Evolutionary conservation across 35 echinoderm and acorn worm species (phyloP).

Genomic region (Hemicentrotus pulcherrimus): DNA sequence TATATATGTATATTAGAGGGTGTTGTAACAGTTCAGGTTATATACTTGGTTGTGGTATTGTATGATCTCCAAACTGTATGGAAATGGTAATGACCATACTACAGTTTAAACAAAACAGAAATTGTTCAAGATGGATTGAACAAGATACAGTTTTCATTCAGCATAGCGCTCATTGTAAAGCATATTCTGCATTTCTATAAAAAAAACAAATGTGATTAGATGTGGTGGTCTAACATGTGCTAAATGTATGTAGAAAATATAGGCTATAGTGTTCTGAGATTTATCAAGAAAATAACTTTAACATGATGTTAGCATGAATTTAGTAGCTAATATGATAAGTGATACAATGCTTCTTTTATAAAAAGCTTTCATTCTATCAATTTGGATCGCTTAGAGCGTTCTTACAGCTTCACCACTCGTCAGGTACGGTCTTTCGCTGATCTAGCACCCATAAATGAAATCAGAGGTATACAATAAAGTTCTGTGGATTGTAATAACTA

Average conservation of each 20-base stretch:
- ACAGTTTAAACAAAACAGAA: too few relatives aligned
- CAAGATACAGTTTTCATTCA: too few relatives aligned
- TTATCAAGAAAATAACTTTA: not conserved
- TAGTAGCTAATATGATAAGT: not conserved
- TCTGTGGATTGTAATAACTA: not conserved
- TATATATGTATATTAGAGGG: too few relatives aligned
- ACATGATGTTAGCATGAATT: not conserved
- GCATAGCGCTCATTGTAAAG: too few relatives aligned
- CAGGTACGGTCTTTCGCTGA: conserved; percentile 7
- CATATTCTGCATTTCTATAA: too few relatives aligned
- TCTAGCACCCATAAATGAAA: not conserved
- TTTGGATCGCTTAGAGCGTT: not conserved
- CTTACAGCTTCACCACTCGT: not conserved
- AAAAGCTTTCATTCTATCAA: not conserved
- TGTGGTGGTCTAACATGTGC: not conserved
- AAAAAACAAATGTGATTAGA: not conserved
- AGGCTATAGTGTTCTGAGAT: not conserved
- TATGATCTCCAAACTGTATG: too few relatives aligned
- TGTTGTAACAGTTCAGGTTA: too few relatives aligned
- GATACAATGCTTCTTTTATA: not conserved
- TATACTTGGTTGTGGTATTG: too few relatives aligned
- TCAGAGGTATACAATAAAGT: not conserved
- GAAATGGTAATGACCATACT: too few relatives aligned
- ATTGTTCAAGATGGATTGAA: too few relatives aligned
- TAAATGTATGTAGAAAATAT: not conserved